These are phyloP conservation scores for Geococcyx californianus DNA, from an alignment of 2,113 vertebrate species.

Conservation along the genomic window DNA sequence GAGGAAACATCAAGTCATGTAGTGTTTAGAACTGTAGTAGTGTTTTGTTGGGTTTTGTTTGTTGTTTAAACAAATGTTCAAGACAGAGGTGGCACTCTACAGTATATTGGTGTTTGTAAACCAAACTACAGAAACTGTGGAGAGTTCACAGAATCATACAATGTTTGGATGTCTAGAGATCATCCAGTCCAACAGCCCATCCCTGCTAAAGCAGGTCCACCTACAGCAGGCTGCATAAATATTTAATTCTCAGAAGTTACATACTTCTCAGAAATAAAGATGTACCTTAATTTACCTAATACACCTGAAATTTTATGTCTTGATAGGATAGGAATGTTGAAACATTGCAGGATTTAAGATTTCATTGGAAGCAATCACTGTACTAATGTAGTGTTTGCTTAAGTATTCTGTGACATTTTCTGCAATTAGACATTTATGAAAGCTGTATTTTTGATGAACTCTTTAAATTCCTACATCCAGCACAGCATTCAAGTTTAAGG, in stretches of 20 bases:
- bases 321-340: background rate
- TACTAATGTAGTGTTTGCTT: background rate
- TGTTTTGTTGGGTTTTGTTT: background rate
- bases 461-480: background rate
- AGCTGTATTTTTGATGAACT: background rate
- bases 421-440: background rate
- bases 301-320: background rate
- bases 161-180: too few relatives aligned
- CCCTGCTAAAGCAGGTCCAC: too few relatives aligned
- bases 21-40: background rate
- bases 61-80: background rate
- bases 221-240: background rate
- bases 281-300: background rate
- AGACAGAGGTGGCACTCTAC: background rate
- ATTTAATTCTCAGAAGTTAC: background rate
- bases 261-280: background rate
- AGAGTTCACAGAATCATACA: background rate
- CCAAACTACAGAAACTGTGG: background rate
- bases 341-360: background rate
- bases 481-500: too few relatives aligned
- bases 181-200: too few relatives aligned
- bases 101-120: background rate
- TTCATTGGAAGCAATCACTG: rapidly evolving
- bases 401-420: background rate
- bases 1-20: background rate